phyloP scores from a whole-genome alignment of 2,888 invertebrate species.

The Drosophila monieri region DNA sequence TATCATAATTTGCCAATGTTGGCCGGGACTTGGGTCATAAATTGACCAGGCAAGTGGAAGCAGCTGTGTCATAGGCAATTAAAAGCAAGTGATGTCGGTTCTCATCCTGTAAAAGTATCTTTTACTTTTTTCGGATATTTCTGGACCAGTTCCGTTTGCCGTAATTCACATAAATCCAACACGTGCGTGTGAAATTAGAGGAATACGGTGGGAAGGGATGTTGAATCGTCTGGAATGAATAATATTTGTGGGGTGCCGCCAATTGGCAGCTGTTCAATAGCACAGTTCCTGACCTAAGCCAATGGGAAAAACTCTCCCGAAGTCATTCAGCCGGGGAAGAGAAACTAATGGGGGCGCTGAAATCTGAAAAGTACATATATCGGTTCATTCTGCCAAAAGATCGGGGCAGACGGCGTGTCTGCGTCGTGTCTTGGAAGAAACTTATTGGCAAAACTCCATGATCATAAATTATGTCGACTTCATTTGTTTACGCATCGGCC shows the following conservation, averaged over 20 bases:
- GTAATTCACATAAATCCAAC: slow-evolving; percentile 63
- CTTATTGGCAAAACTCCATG: slow-evolving; percentile 83
- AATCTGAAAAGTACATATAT: slow-evolving; percentile 2
- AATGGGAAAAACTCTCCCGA: slow-evolving; percentile 46
- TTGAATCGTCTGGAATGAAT: slow-evolving; percentile 51
- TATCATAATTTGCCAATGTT: slow-evolving; percentile 38
- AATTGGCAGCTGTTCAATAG: slow-evolving; percentile 79
- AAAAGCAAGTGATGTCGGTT: slow-evolving; percentile 36
- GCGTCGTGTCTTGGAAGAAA: slow-evolving; percentile 63
- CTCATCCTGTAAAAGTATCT: neutral
- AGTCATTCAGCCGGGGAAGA: slow-evolving; percentile 30
- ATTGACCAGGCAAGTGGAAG: slow-evolving; percentile 4
- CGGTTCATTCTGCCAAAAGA: slow-evolving; percentile 12
- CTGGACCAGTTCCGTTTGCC: slow-evolving; percentile 26
- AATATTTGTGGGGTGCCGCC: slow-evolving; percentile 46
- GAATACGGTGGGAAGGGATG: neutral
- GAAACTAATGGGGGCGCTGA: slow-evolving; percentile 41
- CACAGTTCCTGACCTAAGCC: slow-evolving; percentile 71
- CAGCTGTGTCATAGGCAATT: slow-evolving; percentile 34
- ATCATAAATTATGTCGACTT: slow-evolving; percentile 81
- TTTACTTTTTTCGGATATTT: slow-evolving; percentile 4
- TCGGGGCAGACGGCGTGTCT: slow-evolving; percentile 65
- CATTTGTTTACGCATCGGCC: slow-evolving; percentile 69
- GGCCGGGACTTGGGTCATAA: slow-evolving; percentile 22
- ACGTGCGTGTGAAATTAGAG: slow-evolving; percentile 41